These are phyloP conservation scores for Anguilla marmorata DNA, from an alignment of 2,797 vertebrate genomes.

Conservation along the genomic window DNA sequence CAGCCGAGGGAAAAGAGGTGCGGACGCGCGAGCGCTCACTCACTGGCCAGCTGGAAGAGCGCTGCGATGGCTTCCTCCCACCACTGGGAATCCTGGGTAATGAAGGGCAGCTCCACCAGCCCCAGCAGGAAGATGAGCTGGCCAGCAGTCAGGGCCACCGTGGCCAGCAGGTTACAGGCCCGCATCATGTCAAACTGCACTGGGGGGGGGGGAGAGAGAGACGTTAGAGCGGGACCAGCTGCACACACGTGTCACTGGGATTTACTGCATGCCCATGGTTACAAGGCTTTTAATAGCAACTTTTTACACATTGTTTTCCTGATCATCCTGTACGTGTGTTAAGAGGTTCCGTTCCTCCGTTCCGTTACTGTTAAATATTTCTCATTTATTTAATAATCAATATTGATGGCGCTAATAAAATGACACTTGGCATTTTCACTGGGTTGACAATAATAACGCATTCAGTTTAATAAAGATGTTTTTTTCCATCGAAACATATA, in stretches of 20 bases:
- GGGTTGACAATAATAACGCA: not conserved
- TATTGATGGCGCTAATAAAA: not conserved
- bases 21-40: conserved; percentile 66
- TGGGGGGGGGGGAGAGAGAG: conserved; percentile 57
- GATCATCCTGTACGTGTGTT: not conserved
- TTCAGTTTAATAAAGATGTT: not conserved
- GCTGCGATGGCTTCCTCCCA: conserved; percentile 99
- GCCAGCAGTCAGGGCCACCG: conserved; percentile 85
- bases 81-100: conserved; percentile 91
- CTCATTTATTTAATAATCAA: too few species aligned
- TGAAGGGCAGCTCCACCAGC: conserved; percentile 82
- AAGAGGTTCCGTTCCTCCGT: not conserved
- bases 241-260: not conserved
- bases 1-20: not conserved
- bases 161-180: conserved; percentile 95
- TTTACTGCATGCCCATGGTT: not conserved
- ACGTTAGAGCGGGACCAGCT: conserved; percentile 13
- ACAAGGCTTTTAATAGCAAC: too few species aligned
- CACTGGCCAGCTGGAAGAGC: conserved; percentile 95
- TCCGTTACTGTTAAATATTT: not conserved
- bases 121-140: conserved; percentile 94
- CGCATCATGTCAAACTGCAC: conserved; percentile 99
- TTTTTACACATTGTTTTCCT: not conserved
- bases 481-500: not conserved
- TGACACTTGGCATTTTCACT: not conserved